These are phyloP conservation scores for Chrysomela aeneicollis DNA, from an alignment of 2,888 invertebrate species.

Conservation along the genomic window DNA sequence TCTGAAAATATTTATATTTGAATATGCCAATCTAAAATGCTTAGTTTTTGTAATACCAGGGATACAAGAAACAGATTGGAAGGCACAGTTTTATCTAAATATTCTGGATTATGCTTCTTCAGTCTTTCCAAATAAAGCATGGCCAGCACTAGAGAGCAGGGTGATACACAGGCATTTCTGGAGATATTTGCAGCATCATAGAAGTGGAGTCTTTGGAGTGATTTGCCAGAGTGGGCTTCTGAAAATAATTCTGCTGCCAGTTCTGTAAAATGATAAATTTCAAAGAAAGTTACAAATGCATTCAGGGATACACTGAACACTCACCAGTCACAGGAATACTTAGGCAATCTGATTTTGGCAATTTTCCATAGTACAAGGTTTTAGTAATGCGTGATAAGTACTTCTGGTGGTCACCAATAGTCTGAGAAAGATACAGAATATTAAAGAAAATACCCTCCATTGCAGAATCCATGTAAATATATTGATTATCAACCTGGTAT, in stretches of 20 bases:
- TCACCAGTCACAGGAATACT: slow-evolving; percentile 84
- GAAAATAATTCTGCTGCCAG: slow-evolving; percentile 87
- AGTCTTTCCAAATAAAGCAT: slow-evolving; percentile 93
- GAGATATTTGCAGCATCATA: slow-evolving; percentile 80
- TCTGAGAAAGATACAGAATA: slow-evolving; percentile 58
- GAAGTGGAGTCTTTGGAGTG: slow-evolving; percentile 78
- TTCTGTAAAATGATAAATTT: slow-evolving; percentile 65
- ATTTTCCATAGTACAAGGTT: slow-evolving; percentile 86
- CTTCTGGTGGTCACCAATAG: slow-evolving; percentile 75
- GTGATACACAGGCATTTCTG: slow-evolving; percentile 85
- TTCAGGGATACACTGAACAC: slow-evolving; percentile 37
- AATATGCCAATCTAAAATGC: neutral
- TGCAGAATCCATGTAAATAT: too few species aligned
- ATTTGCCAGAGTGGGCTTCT: slow-evolving; percentile 76
- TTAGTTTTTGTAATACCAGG: slow-evolving; percentile 69
- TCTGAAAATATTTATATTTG: slow-evolving; percentile 64
- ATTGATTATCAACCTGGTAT: too few species aligned
- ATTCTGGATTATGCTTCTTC: slow-evolving; percentile 80
- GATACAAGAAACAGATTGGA: slow-evolving; percentile 95
- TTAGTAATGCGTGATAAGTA: slow-evolving; percentile 86
- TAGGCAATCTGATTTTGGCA: slow-evolving; percentile 75
- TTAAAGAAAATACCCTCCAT: too few species aligned
- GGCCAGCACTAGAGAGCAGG: slow-evolving; percentile 92
- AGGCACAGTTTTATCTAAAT: slow-evolving; percentile 83
- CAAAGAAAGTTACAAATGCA: neutral